Evolutionary conservation across 1,140 invertebrate genomes (phyloP), one percentile per base, ranked within the genome.

Genomic region (Formica exsecta): DNA sequence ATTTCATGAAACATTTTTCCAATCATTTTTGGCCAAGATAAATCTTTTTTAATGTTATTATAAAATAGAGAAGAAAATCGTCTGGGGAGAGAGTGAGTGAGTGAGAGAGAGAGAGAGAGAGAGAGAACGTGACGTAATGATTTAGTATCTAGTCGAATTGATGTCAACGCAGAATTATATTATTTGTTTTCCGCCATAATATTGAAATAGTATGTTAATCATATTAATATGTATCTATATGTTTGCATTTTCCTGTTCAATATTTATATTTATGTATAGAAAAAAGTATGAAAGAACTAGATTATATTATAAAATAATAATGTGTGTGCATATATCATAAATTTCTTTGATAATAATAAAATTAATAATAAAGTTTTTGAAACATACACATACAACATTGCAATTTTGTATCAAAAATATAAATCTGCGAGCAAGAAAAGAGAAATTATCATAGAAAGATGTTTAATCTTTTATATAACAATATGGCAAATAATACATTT

Each of bases 151-250:
- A 38, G 44, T 80, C 3, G 1, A 54, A 25, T 64, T 64, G 25
- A 64, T 70, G 22, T 51, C n/a, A 54, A 79, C 19, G 32, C 9
- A 70, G 22, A 68, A 44, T 68, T 44, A 44, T 25, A 6, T 51
- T 1, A 64, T 54, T 29, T 65, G 51, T 13, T 36, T 70, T 51
- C 9, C 8, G 32, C 13, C n/a, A 22, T 36, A 9, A 36, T 38
- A 59, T 19, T 19, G 0, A 48, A 2, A 29, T 13, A 8, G 16
- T 25, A 68, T 4, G 8, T 38, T 38, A 38, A 54, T 70, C 36
- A 51, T 29, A 1, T 16, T 16, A 32, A 29, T 64, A 19, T 19
- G 3, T 22, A 54, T 38, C 32, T 19, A 19, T 32, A 22, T 38
- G 7, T 36, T 79, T 32, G n/a, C 7, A 25, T 38, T 9, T 19